Evolutionary conservation across 2,888 invertebrate species (phyloP).

Genomic region (Graphium colonna): DNA sequence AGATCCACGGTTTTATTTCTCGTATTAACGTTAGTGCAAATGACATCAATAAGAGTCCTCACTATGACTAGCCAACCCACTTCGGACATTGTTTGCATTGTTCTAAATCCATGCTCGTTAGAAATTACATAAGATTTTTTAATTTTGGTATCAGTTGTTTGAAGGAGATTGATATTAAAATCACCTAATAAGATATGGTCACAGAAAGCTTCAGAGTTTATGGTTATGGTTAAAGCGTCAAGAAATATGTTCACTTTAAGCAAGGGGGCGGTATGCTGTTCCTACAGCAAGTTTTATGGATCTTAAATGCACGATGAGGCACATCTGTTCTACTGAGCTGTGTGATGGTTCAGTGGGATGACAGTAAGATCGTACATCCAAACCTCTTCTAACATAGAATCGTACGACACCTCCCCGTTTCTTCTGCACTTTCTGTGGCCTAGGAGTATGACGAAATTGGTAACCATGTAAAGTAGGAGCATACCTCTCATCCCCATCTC

Average conservation of each 20-base stretch:
- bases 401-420: background rate
- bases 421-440: background rate
- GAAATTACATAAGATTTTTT: no score
- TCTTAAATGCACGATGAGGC: no score
- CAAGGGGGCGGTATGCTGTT: background rate
- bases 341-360: slow-evolving; percentile 26
- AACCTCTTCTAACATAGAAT: background rate
- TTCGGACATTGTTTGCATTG: no score
- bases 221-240: background rate
- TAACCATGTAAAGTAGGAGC: background rate
- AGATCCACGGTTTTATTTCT: no score
- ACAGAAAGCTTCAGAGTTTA: background rate
- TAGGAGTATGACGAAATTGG: background rate
- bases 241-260: no score
- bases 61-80: no score
- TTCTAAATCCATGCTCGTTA: no score
- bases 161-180: slow-evolving; percentile 2
- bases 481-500: background rate
- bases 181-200: background rate
- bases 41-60: no score
- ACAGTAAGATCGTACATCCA: slow-evolving; percentile 21
- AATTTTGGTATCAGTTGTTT: background rate
- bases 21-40: no score
- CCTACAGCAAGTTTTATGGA: background rate
- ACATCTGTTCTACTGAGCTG: no score